Evolutionary conservation across 2,888 invertebrate genomes (phyloP).

Genomic region (Lepidocyrtinus sp.): DNA sequence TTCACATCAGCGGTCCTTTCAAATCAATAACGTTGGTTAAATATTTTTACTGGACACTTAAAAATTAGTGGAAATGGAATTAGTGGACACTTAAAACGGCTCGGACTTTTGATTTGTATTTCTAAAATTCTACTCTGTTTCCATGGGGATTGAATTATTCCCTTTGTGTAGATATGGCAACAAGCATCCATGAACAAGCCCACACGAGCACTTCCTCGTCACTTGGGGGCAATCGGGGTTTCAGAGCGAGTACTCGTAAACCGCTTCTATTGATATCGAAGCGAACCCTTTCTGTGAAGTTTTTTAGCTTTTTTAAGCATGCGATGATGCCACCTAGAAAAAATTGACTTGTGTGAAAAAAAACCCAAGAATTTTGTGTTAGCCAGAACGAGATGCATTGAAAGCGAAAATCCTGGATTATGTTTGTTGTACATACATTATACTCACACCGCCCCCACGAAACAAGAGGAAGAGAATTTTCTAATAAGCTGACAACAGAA

Average conservation of each 20-base stretch:
- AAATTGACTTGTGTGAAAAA: background rate
- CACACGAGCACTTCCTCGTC: conserved; percentile 48
- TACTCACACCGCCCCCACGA: conserved; percentile 3
- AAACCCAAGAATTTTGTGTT: conserved; percentile 3
- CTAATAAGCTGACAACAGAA: conserved; percentile 12
- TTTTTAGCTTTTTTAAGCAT: conserved; percentile 1
- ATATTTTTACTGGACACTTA: too few relatives aligned
- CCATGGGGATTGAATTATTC: too few relatives aligned
- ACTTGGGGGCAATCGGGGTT: conserved; percentile 46
- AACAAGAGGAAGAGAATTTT: background rate
- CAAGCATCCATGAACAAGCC: conserved; percentile 21
- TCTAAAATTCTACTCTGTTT: too few relatives aligned
- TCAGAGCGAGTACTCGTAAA: conserved; percentile 17
- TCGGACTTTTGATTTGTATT: too few relatives aligned
- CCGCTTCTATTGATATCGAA: conserved; percentile 3
- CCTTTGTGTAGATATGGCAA: too few relatives aligned
- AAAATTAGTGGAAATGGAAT: too few relatives aligned
- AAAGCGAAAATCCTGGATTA: conserved; percentile 16
- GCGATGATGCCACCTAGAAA: conserved; percentile 14
- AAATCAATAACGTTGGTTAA: too few relatives aligned
- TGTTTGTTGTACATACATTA: background rate
- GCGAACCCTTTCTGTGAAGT: conserved; percentile 17
- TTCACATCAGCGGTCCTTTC: too few relatives aligned
- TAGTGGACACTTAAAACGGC: too few relatives aligned
- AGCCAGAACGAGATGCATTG: conserved; percentile 5